Evolutionary conservation across 2,888 invertebrate genomes (phyloP).

Genomic region (Clusia tigrina): DNA sequence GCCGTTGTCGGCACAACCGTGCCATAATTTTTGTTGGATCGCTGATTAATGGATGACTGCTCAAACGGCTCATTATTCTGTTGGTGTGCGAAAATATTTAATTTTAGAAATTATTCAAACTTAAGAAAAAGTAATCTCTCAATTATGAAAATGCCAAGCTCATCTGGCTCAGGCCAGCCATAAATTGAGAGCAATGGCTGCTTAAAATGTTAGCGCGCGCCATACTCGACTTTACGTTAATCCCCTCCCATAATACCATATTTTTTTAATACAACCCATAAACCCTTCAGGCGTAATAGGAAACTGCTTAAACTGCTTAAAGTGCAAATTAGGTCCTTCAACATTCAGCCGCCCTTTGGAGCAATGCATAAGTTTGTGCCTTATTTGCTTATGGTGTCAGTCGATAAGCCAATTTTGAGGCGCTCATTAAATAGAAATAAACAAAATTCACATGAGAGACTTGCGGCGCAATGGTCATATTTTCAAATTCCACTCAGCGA

Average conservation of each 20-base stretch:
- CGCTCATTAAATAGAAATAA: not conserved
- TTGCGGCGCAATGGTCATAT: too few species aligned
- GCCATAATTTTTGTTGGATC: slow-evolving; percentile 56
- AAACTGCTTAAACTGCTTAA: slow-evolving; percentile 27
- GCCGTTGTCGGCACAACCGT: slow-evolving; percentile 43
- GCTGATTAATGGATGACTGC: slow-evolving; percentile 52
- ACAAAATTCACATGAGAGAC: not conserved
- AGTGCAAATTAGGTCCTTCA: slow-evolving; percentile 26
- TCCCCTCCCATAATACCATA: slow-evolving; percentile 1
- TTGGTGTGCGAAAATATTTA: too few species aligned
- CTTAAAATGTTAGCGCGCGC: not conserved
- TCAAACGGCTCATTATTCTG: slow-evolving; percentile 42
- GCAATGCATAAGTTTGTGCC: not conserved
- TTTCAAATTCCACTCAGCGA: too few species aligned
- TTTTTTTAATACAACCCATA: slow-evolving; percentile 4
- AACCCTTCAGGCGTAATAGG: slow-evolving; percentile 14
- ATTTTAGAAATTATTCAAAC: slow-evolving; percentile 46
- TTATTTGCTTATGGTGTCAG: not conserved
- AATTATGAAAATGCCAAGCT: slow-evolving; percentile 3
- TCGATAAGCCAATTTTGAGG: not conserved
- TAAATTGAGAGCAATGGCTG: not conserved
- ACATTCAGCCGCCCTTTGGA: slow-evolving; percentile 7
- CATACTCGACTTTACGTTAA: not conserved
- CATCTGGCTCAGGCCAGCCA: not conserved
- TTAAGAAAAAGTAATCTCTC: not conserved